Base-by-base conservation (phyloP, 2,797 vertebrate genomes). In the Emydoidea blandingii region DNA sequence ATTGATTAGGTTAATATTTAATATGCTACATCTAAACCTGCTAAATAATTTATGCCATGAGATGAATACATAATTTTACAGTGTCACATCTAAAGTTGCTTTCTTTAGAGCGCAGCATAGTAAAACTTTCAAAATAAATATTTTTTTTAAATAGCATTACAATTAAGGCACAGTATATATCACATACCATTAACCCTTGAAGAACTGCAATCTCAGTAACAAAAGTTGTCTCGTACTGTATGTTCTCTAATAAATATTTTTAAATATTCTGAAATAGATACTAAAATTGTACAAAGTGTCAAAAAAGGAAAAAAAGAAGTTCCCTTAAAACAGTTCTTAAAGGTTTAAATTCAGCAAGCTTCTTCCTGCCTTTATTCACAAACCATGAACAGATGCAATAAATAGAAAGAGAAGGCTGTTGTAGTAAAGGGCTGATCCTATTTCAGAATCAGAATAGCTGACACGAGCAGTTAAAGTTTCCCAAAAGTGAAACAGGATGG, bases 41-140 rank as follows among this genome's bases (percentile, higher is more conserved):
- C 98, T 99, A 98, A 99, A 99, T 99, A 99, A 99, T 99, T 99
- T 99, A 99, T 99, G 99, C 99, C 99, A 99, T 99, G 99, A 99
- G 99, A 99, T 99, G 99, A 99, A 99, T 99, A 99, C 99, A 99
- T 99, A 98, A 99, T 98, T 99, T 99, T 99, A 99, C 99, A 99
- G 99, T 99, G 99, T 99, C 98, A 98, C 99, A 98, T 98, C 99
- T 99, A 99, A 98, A 99, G 99, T 99, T 97, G 97, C 98, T 99
- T 99, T 98, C 98, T 99, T 99, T 98, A 99, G 99, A 99, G 99
- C 97, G 98, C 98, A 99, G 99, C 98, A 99, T 99, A 98, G 99
- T 99, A 99, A 99, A 99, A 99, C 98, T 98, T 98, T 99, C 98
- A 99, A 99, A 99, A 99, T 99, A 99, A 99, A 99, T 99, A 99